Evolutionary conservation across 1,140 invertebrate species (phyloP), one percentile per base, ranked within the genome.

Genomic region (Nomia melanderi): DNA sequence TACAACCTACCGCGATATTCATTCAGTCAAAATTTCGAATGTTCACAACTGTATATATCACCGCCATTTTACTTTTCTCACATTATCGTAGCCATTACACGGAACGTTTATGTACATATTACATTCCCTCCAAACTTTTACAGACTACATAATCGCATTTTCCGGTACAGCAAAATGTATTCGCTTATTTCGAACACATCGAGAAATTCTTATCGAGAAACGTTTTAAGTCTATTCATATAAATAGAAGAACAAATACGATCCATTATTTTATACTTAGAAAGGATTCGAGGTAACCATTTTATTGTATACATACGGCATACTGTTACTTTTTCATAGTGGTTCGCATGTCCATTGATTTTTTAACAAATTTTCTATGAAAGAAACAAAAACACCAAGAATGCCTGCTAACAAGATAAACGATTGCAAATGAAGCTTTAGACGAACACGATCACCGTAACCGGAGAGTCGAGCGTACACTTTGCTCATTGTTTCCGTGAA

Each of bases 91-190:
- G 29, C 27, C 47, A 56, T n/a, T 33, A 56, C 17, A 23, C 59
- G 8, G 57, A 57, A 14, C 8, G 8, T 69, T 57, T 6, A 8
- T 14, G 20, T 69, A 29, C 20, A 65, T 33, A 12, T 23, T 36
- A 59, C 23, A 39, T 11, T 9, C 56, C n/a, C 17, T 20, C 33
- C 25, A 47, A 33, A 36, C 14, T 33, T 60, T 57, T 39, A 57
- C 23, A 20, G 14, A 36, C 17, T 59, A n/a, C n/a, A n/a, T n/a
- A 36, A 69, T 69, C 39, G 73, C 65, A 59, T 69, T 47, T 59
- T n/a, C 36, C 56, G 54, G 44, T 75, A 75, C 41, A 20, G 64
- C 63, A 44, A 59, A n/a, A 67, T 59, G 50, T n/a, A 67, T 47
- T 69, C n/a, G 31, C n/a, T 36, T 36, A 6, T 60, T 54, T 54